Evolutionary conservation across 2,113 vertebrate species (phyloP).

Genomic region (Ariopsis seemanni): DNA sequence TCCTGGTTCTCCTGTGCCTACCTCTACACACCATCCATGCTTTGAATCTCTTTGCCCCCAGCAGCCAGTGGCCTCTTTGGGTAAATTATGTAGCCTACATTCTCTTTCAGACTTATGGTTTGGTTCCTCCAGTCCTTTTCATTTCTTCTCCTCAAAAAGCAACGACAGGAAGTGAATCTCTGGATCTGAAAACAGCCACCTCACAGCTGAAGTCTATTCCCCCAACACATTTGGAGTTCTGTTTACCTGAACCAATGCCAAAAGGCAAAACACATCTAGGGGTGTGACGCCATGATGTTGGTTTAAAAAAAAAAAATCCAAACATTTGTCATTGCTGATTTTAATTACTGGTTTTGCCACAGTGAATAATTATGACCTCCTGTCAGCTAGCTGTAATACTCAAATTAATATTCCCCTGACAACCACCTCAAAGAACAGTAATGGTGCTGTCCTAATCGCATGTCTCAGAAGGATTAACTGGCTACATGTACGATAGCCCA

Average conservation of each 20-base stretch:
- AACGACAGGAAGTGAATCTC: conserved; percentile 38
- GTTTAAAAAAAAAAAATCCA: background rate
- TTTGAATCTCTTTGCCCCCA: conserved; percentile 64
- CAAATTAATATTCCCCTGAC: conserved; percentile 36
- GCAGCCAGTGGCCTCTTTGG: conserved; percentile 58
- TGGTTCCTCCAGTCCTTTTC: conserved; percentile 74
- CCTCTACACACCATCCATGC: conserved; percentile 70
- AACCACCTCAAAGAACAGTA: conserved; percentile 22
- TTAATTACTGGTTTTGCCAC: too few species aligned
- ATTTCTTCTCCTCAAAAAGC: conserved; percentile 58
- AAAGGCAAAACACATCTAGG: conserved; percentile 64
- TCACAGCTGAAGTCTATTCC: conserved; percentile 57
- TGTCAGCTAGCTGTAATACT: conserved; percentile 30
- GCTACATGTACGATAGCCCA: conserved; percentile 7
- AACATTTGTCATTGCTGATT: background rate
- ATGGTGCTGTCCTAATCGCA: conserved; percentile 27
- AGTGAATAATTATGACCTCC: conserved; percentile 11
- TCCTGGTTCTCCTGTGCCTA: conserved; percentile 74
- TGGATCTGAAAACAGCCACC: conserved; percentile 46
- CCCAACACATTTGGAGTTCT: conserved; percentile 60
- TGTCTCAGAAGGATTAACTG: conserved; percentile 36
- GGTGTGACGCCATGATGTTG: conserved; percentile 52
- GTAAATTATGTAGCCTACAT: conserved; percentile 54
- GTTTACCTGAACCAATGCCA: conserved; percentile 58
- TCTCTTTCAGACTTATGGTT: conserved; percentile 72